Conservation (phyloP, 2,113 vertebrate genomes). For the Notothenia rossii region DNA sequence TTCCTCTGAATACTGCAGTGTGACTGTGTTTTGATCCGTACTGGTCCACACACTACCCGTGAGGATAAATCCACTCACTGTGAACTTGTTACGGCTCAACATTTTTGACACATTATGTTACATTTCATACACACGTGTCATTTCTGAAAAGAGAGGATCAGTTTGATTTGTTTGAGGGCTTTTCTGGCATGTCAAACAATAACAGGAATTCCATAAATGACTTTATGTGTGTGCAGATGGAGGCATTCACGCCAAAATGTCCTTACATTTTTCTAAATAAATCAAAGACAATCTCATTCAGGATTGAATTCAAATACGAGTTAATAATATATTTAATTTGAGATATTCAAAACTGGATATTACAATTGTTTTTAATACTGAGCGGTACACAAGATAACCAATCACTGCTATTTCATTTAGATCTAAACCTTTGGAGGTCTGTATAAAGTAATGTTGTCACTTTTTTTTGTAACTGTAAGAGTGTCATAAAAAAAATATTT, state of each 20-base stretch:
- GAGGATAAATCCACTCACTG: slow-evolving; percentile 63
- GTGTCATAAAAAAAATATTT: neutral
- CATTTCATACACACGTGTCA: slow-evolving; percentile 78
- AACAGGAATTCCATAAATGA: neutral
- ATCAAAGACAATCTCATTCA: neutral
- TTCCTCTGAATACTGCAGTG: slow-evolving; percentile 39
- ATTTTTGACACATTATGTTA: slow-evolving; percentile 81
- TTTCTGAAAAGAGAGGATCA: slow-evolving; percentile 58
- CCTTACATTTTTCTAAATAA: neutral
- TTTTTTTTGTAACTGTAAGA: neutral
- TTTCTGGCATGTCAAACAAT: neutral
- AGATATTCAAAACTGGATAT: no score
- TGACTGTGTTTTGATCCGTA: slow-evolving; percentile 47
- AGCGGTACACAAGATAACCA: neutral
- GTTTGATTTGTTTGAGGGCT: slow-evolving; percentile 41
- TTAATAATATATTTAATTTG: no score
- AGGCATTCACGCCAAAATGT: neutral
- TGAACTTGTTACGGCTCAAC: slow-evolving; percentile 49
- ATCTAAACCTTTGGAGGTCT: no score
- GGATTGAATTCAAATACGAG: no score
- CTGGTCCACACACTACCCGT: slow-evolving; percentile 24
- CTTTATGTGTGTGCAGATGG: neutral
- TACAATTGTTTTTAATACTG: no score
- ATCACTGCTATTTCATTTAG: neutral
- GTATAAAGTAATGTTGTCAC: neutral